Base-by-base conservation (phyloP, 2,888 invertebrate species). In the Mesoligia furuncula region DNA sequence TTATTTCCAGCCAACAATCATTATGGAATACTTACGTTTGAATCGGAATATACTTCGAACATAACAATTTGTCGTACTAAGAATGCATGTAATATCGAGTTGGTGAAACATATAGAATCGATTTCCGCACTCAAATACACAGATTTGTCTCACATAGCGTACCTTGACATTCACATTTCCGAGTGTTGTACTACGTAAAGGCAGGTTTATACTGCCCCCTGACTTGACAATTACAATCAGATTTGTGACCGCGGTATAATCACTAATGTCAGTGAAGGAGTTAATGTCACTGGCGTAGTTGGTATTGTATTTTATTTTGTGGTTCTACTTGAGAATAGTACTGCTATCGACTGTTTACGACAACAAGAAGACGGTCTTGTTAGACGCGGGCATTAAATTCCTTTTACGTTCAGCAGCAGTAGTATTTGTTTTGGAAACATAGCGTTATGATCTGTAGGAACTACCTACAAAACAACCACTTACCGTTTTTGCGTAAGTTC, bases 131-230 rank as follows among this genome's bases (percentile, higher is more conserved):
- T 79, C 79, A 80, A 83, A 82, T 72, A 87, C 79, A 80, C 76
- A 83, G 78, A 89, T 88, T 89, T 87, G 88, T 89, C 82, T 89
- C 88, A 87, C 83, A 89, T 88, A 82, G 83, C 81, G 74, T 83
- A 79, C 83, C 85, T 84, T 87, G 89, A 87, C 88, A 88, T 89
- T 89, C 87, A 89, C 87, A 87, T 87, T 88, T 89, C 81, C 79
- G 61, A 81, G 82, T 79, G 85, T 74, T 84, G 83, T 88, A 81
- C 77, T 64, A 66, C 62, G 66, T 85, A 84, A 89, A 87, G 84
- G 69, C 69, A 24, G 24, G 75, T 81, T 71, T 80, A 86, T 65
- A 80, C 48, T 70, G 64, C 31, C 62, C 27, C n/a, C 20, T 70
- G 48, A 51, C 39, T 72, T 36, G 71, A 71, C 27, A 57, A 80